Conservation (phyloP, 2,888 invertebrate species). For the Melieria crassipennis region DNA sequence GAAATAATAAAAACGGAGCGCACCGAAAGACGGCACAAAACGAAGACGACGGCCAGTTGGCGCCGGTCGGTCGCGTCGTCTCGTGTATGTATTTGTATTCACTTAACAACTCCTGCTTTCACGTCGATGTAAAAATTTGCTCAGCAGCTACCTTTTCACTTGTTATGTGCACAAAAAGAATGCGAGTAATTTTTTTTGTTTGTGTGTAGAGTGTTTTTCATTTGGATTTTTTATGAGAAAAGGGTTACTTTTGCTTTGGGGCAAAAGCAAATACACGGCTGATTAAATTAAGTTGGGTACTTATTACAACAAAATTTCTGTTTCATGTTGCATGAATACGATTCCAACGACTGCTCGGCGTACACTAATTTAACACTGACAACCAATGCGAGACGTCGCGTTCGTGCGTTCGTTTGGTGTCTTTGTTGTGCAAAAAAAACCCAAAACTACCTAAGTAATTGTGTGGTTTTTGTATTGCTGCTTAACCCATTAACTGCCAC, state of each 20-base stretch:
- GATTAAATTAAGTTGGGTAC: conserved; percentile 25
- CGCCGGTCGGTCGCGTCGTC: background rate
- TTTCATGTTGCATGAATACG: background rate
- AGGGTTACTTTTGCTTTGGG: background rate
- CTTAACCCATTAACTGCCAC: too few relatives aligned
- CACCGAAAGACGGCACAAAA: background rate
- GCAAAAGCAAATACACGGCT: conserved; percentile 5
- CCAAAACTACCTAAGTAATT: too few relatives aligned
- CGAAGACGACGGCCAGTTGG: too few relatives aligned
- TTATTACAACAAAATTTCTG: conserved; percentile 3
- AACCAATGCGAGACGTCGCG: too few relatives aligned
- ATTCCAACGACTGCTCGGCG: too few relatives aligned
- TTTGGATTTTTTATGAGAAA: background rate
- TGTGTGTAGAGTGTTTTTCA: background rate
- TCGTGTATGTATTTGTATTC: conserved; percentile 24
- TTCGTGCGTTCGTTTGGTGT: too few relatives aligned
- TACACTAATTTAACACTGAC: too few relatives aligned
- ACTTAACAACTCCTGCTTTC: conserved; percentile 12
- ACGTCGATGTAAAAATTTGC: too few relatives aligned
- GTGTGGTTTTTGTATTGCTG: too few relatives aligned
- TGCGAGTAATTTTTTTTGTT: too few relatives aligned
- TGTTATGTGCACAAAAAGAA: background rate
- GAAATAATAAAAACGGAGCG: background rate
- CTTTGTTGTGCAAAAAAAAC: too few relatives aligned
- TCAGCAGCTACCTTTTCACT: background rate